Conservation (phyloP, 2,113 vertebrate species). For the Crotalus tigris region DNA sequence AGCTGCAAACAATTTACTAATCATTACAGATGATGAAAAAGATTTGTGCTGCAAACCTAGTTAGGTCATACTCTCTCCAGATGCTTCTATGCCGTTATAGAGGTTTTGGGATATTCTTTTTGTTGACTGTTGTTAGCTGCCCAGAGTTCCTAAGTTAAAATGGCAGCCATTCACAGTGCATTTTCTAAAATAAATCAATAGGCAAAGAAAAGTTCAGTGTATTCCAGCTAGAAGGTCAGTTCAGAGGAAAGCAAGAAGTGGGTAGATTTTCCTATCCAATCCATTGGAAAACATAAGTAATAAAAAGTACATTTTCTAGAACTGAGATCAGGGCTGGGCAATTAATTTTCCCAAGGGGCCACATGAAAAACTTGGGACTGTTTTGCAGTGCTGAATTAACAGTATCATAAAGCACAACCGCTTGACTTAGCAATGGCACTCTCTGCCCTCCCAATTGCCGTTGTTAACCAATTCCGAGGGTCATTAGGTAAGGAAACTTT, state of each 20-base stretch:
- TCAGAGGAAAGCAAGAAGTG: neutral
- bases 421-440: neutral
- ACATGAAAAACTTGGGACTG: neutral
- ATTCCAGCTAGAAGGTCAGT: neutral
- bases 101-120: neutral
- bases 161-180: neutral
- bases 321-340: neutral
- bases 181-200: neutral
- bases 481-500: neutral
- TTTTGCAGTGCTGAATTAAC: neutral
- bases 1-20: neutral
- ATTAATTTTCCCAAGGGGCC: no score
- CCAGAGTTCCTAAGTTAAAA: neutral
- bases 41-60: neutral
- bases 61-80: neutral
- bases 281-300: neutral
- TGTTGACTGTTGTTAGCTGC: neutral
- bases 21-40: neutral
- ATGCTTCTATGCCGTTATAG: neutral
- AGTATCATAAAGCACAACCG: neutral
- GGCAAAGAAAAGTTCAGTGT: neutral
- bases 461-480: neutral
- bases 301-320: neutral
- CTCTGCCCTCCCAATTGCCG: neutral
- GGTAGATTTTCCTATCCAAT: neutral